Percentiles rank a stretch among this genome's conserved stretches.
These are phyloP conservation scores for Pseudomyrmex dendroicus DNA, from an alignment of 1,140 invertebrate species.

Conservation along the genomic window DNA sequence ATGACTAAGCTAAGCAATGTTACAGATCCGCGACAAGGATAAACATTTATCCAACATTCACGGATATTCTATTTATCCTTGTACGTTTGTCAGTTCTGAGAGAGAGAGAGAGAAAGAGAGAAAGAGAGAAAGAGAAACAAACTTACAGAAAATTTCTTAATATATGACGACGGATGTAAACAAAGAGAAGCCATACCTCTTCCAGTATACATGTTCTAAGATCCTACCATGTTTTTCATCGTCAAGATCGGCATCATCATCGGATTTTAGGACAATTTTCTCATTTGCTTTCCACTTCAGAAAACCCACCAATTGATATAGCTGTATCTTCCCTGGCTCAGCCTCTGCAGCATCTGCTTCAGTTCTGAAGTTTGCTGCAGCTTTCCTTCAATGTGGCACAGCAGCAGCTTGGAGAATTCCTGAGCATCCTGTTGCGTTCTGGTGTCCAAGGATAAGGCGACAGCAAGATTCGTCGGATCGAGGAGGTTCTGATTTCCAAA, in stretches of 20 bases:
- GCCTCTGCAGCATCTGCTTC: slow-evolving; percentile 86
- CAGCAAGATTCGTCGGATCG: slow-evolving; percentile 88
- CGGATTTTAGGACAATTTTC: slow-evolving; percentile 73
- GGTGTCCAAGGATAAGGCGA: slow-evolving; percentile 88
- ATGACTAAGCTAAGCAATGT: too few relatives aligned
- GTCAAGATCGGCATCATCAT: slow-evolving; percentile 73
- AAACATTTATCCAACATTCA: too few relatives aligned
- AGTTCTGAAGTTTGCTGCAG: slow-evolving; percentile 84
- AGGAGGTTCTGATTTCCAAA: slow-evolving; percentile 86
- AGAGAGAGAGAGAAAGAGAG: too few relatives aligned
- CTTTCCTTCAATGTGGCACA: slow-evolving; percentile 87
- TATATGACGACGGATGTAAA: too few relatives aligned
- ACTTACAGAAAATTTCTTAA: too few relatives aligned
- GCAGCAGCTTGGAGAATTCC: slow-evolving; percentile 90
- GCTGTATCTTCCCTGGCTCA: slow-evolving; percentile 88
- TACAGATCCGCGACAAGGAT: too few relatives aligned
- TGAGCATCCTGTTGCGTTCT: slow-evolving; percentile 90
- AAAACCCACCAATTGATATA: slow-evolving; percentile 88
- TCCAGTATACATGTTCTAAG: slow-evolving; percentile 52
- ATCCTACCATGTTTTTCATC: slow-evolving; percentile 72
- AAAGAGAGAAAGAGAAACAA: too few relatives aligned
- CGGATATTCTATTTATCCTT: too few relatives aligned
- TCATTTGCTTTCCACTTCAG: slow-evolving; percentile 74
- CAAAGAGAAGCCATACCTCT: too few relatives aligned
- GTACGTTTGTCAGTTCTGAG: too few relatives aligned